Base-by-base conservation (phyloP, 2,797 vertebrate species). In the Sphenopsis melanotis region DNA sequence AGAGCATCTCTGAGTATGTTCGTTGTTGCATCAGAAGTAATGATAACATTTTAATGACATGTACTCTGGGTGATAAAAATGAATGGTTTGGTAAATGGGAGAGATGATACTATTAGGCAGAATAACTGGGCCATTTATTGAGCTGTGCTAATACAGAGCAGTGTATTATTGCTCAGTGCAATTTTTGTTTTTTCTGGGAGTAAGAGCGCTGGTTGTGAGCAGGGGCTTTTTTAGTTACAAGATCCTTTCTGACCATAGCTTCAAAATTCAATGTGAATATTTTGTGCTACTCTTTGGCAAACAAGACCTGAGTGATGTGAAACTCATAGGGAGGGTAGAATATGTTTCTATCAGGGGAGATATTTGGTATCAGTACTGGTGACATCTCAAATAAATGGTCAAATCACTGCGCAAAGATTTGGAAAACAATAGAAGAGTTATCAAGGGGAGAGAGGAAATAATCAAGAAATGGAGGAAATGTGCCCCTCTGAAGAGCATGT, bases 271-370 rank as follows among this genome's bases (percentile, higher is more conserved):
- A 10, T n/a, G 32, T 55, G 6, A 2, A 15, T 55, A 10, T n/a
- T 55, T 55, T 22, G 32, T n/a, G 53, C 9, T 55, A n/a, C 32
- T 55, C 32, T n/a, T n/a, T 55, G 53, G 20, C 20, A 55, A 22
- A 55, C 53, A 22, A 55, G 13, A n/a, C 20, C 53, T 15, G 53
- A 14, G 12, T n/a, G 20, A n/a, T 55, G 20, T 21, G 53, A 15
- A 55, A 15, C 53, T 55, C 32, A 10, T 6, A 34, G 32, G 20
- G 20, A n/a, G 20, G 20, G 30, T 55, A 55, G 20, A 55, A 22
- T 22, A 10, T n/a, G 12, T 2, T 55, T n/a, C 32, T 15, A 1
- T n/a, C 2, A 21, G 32, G 32, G 13, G 9, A n/a, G 1, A 55
- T 55, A 55, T 15, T n/a, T 55, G 32, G 20, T n/a, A 10, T 13